Base-by-base conservation (phyloP, 2,888 invertebrate genomes). In the Lamproptera curius region DNA sequence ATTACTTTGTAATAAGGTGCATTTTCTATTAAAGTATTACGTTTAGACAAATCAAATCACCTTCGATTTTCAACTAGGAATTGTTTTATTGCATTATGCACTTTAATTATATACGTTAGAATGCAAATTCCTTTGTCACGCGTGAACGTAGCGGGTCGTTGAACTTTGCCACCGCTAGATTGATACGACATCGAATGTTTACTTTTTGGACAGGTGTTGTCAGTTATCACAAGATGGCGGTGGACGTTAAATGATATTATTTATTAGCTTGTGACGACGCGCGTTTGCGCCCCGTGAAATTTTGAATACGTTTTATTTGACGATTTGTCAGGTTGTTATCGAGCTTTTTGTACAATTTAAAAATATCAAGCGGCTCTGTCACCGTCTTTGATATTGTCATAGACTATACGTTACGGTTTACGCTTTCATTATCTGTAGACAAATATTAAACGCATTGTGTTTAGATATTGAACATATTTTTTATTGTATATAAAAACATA, bases 121-220 rank as follows among this genome's bases (percentile, higher is more conserved):
- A 33, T 52, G 47, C 28, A 53, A 43, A 54, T 50, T 56, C 42
- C 39, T 46, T 49, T 53, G 51, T 38, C 17, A 4, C n/a, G 44
- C 37, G 46, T 36, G 23, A 31, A 34, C 10, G 10, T 34, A 35
- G 38, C 20, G 56, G 62, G 62, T 62, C 63, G 56, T 52, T 36
- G 56, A 59, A 56, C 63, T 59, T 55, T 52, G 31, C 26, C 20
- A 16, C 40, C 36, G 34, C 16, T 45, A 9, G 26, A 52, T 57
- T 55, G 58, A 59, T 54, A 55, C 52, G 46, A 49, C 46, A 56
- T 51, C 52, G 55, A 57, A 53, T 55, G 56, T 51, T 60, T 54
- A 54, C 53, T 50, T 55, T 54, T 61, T 58, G 61, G 63, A 69
- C 73, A 71, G 67, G 68, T 73, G 48, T 48, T 43, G 48, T 42